phyloP scores from a whole-genome alignment of 2,888 invertebrate genomes.

The Pseudococcus viburni region DNA sequence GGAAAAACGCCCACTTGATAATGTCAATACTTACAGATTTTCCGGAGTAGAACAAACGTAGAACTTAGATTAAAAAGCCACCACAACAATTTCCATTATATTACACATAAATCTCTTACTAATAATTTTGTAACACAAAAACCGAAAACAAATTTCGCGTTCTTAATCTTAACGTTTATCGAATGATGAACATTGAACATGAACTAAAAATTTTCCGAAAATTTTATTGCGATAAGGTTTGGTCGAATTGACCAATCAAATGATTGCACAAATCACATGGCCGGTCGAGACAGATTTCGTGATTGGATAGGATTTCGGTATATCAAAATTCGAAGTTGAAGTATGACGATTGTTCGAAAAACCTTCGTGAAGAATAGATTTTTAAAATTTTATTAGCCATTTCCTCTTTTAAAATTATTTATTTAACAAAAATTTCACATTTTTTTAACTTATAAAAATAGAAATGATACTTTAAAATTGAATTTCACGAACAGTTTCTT shows the following conservation, averaged over 20 bases:
- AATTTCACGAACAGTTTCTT: background rate
- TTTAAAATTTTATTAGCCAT: background rate
- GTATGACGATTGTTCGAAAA: background rate
- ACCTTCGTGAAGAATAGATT: background rate
- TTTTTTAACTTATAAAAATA: background rate
- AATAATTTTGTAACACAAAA: background rate
- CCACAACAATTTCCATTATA: constrained; percentile 7
- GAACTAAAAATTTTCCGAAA: background rate
- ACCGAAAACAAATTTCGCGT: background rate
- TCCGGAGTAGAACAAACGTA: background rate
- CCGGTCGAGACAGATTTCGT: background rate
- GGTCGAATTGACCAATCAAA: constrained; percentile 13
- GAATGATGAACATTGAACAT: too few relatives aligned
- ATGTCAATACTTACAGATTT: constrained; percentile 10
- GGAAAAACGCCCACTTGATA: background rate
- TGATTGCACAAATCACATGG: background rate
- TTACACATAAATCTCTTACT: background rate
- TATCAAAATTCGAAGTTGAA: background rate
- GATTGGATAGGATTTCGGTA: background rate
- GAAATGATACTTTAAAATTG: background rate
- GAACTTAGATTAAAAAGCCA: background rate
- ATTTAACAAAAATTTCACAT: background rate
- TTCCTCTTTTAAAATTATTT: background rate
- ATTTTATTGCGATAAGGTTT: constrained; percentile 16
- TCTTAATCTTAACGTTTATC: background rate